phyloP scores from a whole-genome alignment of 2,797 vertebrate species.

The Dermochelys coriacea region DNA sequence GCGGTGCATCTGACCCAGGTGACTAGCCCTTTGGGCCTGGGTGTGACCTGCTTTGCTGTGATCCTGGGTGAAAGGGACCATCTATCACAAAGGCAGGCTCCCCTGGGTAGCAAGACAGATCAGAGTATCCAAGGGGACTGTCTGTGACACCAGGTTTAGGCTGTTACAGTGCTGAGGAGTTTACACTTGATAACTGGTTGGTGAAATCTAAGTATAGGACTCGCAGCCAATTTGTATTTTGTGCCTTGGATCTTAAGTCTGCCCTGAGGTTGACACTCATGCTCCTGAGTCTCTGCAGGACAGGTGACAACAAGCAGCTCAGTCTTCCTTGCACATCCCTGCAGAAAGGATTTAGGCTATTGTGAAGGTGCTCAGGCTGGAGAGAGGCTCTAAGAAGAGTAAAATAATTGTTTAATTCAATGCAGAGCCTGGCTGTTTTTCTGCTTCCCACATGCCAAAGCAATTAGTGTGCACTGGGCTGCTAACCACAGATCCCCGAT shows the following conservation, averaged over 20 bases:
- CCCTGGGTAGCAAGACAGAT: neutral
- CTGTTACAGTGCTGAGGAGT: neutral
- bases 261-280: neutral
- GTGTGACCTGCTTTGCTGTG: neutral
- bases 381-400: neutral
- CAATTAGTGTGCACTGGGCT: neutral
- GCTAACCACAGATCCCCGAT: neutral
- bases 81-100: neutral
- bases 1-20: neutral
- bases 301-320: accelerated
- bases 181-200: neutral
- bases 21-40: neutral
- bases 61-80: neutral
- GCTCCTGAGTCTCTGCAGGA: neutral
- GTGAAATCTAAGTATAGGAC: neutral
- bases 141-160: neutral
- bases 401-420: neutral
- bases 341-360: neutral
- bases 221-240: neutral
- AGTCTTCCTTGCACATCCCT: accelerated
- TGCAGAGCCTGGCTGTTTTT: neutral
- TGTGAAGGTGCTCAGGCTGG: neutral
- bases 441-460: neutral
- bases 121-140: neutral
- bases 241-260: neutral